Percentiles rank a stretch among this genome's conserved stretches.
phyloP scores from a whole-genome alignment of 1,140 invertebrate genomes.

The Melipona quadrifasciata region DNA sequence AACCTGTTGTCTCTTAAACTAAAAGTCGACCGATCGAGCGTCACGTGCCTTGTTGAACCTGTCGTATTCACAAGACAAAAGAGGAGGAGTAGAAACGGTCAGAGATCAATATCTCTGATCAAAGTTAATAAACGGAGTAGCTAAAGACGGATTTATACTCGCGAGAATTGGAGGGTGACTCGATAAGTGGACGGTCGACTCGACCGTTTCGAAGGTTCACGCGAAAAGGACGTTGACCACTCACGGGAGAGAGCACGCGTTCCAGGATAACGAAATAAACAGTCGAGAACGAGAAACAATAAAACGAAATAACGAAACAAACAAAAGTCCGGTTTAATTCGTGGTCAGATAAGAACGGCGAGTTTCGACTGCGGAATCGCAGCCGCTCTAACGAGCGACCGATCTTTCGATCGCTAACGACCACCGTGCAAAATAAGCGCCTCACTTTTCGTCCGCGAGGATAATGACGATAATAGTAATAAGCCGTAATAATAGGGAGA shows the following conservation, averaged over 20 bases:
- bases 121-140: conserved; percentile 18
- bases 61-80: not conserved
- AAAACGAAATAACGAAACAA: no score
- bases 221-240: not conserved
- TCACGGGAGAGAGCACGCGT: not conserved
- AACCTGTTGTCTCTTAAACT: not conserved
- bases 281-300: not conserved
- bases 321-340: conserved; percentile 11
- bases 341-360: not conserved
- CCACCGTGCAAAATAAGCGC: not conserved
- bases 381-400: not conserved
- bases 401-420: conserved; percentile 18
- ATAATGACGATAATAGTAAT: not conserved
- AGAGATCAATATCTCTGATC: not conserved
- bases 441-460: not conserved
- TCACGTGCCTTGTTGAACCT: not conserved
- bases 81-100: not conserved
- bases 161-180: conserved; percentile 6
- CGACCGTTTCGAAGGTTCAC: not conserved
- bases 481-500: conserved; percentile 15
- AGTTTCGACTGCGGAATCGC: not conserved
- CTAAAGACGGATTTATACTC: conserved; percentile 31
- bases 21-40: not conserved
- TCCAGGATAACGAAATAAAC: no score
- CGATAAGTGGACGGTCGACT: conserved; percentile 21